Evolutionary conservation across 2,888 invertebrate genomes (phyloP), one percentile per base, ranked within the genome.

Genomic region (Oxytorus armatus): DNA sequence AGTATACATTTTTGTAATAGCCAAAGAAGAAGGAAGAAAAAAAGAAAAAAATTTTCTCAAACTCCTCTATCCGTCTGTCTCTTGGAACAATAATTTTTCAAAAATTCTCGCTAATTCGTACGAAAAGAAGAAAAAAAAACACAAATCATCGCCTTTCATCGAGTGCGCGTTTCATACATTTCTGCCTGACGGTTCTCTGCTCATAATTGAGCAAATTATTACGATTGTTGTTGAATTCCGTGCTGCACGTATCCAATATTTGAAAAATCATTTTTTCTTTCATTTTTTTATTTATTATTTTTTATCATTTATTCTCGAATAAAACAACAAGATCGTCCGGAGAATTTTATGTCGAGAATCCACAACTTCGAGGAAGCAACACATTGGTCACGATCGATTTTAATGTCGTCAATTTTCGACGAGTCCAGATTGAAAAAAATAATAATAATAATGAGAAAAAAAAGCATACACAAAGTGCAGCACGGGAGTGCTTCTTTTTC

Each of bases 331-430:
- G 0, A 8, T 25, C 47, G 21, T 42, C 33, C 4, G 5, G 4
- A 49, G 14, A n/a, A 44, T 53, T 36, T 33, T 29, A 66, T 55
- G 61, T 39, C 5, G 69, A 75, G 59, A 75, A n/a, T 59, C 74
- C 68, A 39, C n/a, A 1, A 55, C 63, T 33, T 77, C 74, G 83
- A 79, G 80, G 83, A 88, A 89, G 89, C 90, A 90, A 90, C 90
- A 90, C 90, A 90, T 87, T 86, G 86, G 89, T 88, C 53, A 74
- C 44, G 74, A n/a, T 76, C 61, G 44, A 47, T 63, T 74, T n/a
- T 36, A 73, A 70, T 44, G 70, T 63, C 42, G 55, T 70, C 57
- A 18, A 72, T 63, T 47, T 42, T 74, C 63, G 75, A 66, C 70
- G 70, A 63, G 69, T 82, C 75, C 59, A 78, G 73, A 68, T 65